Conservation (phyloP, 2,113 vertebrate genomes). For the Sphyrna mokarran region DNA sequence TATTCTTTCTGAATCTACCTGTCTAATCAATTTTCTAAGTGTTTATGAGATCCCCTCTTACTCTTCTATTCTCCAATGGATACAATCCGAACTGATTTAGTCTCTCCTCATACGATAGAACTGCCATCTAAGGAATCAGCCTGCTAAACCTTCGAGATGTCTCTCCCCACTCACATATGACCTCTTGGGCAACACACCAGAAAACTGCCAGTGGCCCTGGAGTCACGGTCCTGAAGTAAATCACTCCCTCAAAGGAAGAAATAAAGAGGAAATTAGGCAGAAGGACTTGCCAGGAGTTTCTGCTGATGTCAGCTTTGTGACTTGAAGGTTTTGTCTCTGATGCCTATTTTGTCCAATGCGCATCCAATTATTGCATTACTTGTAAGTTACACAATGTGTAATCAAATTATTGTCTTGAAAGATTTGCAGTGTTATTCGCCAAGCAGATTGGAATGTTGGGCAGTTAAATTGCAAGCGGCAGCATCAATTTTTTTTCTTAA, state of each 20-base stretch:
- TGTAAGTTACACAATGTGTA: not conserved
- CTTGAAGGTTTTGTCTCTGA: not conserved
- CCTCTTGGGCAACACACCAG: not conserved
- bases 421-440: not conserved
- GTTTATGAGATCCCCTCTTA: too few species aligned
- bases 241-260: not conserved
- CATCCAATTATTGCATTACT: not conserved
- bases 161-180: not conserved
- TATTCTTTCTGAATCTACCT: too few species aligned
- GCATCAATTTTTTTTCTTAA: not conserved
- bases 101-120: too few species aligned
- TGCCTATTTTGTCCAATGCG: not conserved
- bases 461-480: not conserved
- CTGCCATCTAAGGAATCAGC: too few species aligned
- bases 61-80: too few species aligned
- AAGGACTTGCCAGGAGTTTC: not conserved
- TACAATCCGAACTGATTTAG: too few species aligned
- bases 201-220: not conserved
- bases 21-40: too few species aligned
- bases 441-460: not conserved
- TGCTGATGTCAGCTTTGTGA: not conserved
- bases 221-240: not conserved
- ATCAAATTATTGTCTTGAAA: not conserved
- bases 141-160: not conserved
- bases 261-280: not conserved